phyloP scores from a whole-genome alignment of 2,888 invertebrate genomes.

The Pocota personata region DNA sequence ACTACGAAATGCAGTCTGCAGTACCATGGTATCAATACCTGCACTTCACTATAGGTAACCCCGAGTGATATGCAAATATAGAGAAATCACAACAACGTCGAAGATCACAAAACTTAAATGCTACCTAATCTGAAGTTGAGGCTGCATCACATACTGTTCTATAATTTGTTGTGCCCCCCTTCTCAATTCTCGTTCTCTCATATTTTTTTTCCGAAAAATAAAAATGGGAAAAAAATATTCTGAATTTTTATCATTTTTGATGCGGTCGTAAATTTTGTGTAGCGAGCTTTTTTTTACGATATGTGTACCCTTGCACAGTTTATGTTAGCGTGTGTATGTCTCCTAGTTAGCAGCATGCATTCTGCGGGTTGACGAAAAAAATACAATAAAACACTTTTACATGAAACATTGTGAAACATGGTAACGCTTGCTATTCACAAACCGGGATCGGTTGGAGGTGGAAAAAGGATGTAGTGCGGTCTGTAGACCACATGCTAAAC shows the following conservation, averaged over 20 bases:
- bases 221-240: conserved; percentile 20
- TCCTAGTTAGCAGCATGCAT: conserved; percentile 17
- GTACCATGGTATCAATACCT: too few species aligned
- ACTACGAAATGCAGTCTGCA: too few species aligned
- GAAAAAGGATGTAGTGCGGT: neutral
- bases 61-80: too few species aligned
- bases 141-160: conserved; percentile 8
- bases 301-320: neutral
- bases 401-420: conserved; percentile 52
- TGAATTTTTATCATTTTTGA: conserved; percentile 59
- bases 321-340: neutral
- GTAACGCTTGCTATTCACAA: conserved; percentile 1
- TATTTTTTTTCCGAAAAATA: neutral
- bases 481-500: conserved; percentile 42
- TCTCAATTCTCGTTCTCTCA: neutral
- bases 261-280: conserved; percentile 51
- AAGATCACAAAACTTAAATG: too few species aligned
- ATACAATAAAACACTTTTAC: conserved; percentile 50
- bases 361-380: neutral
- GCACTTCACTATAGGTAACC: too few species aligned
- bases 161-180: neutral
- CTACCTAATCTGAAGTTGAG: too few species aligned
- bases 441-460: neutral
- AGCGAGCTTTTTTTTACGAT: conserved; percentile 49
- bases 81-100: too few species aligned